Evolutionary conservation across 2,113 vertebrate genomes (phyloP), one percentile per base, ranked within the genome.

Genomic region (Cairina moschata): DNA sequence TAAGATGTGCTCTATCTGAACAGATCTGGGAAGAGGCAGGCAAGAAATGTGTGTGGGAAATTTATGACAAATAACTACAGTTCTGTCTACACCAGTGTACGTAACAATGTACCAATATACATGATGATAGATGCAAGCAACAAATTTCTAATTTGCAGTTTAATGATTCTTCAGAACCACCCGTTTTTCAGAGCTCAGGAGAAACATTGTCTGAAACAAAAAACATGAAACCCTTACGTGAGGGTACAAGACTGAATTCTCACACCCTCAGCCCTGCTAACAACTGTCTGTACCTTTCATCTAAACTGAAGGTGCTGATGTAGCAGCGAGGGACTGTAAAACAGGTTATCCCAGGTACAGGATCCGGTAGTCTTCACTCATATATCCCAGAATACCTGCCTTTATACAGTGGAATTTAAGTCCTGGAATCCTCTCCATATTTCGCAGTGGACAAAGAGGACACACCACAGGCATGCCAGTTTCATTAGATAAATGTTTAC

Each of bases 101-200:
- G 0, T 32, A 34, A 59, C 52, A 73, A 12, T 38, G 79, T 2
- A 38, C 9, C 13, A 17, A 4, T 4, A 3, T 1, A n/a, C 0
- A 1, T 2, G 18, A 2, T 2, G 17, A 72, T 17, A 13, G 28
- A 20, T 1, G 1, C 25, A 86, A 88, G 31, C n/a, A 71, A 58
- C 1, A 8, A 29, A 66, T 50, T 90, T 40, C 31, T 83, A 63
- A 11, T 80, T 79, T 32, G 32, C 25, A 36, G 12, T 50, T 78
- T 18, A 58, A 40, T 9, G 11, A 40, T 31, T 90, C 92, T 85
- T 83, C 69, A 72, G 34, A 81, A 62, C 31, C 28, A 4, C 4
- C 50, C 12, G 11, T 93, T 86, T 55, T 46, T 32, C 34, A 90
- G 67, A 69, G 46, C 26, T 86, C 60, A 71, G 32, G 17, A 58